Evolutionary conservation across 2,113 vertebrate species (phyloP).

Genomic region (Pyxicephalus adspersus): DNA sequence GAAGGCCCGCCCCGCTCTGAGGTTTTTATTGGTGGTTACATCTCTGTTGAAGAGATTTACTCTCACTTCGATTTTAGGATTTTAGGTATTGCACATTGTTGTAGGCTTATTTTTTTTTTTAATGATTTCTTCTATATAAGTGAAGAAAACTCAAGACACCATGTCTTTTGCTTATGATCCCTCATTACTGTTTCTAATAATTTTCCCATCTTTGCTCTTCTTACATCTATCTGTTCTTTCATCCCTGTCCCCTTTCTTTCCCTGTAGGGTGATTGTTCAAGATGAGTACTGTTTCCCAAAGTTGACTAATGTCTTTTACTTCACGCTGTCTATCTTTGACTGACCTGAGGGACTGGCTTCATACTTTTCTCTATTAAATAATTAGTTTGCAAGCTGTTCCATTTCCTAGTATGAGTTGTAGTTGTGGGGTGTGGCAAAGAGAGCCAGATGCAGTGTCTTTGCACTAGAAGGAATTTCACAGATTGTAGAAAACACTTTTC

Average conservation of each 20-base stretch:
- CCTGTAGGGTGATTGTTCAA: slow-evolving; percentile 17
- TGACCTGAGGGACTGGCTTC: slow-evolving; percentile 27
- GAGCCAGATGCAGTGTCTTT: neutral
- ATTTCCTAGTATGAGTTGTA: neutral
- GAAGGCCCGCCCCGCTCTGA: too few relatives aligned
- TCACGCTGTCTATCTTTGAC: slow-evolving; percentile 12
- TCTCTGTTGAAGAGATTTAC: too few relatives aligned
- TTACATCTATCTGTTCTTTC: neutral
- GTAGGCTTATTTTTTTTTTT: too few relatives aligned
- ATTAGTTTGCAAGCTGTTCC: slow-evolving; percentile 48
- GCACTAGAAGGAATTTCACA: neutral
- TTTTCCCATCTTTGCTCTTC: neutral
- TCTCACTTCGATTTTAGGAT: too few relatives aligned
- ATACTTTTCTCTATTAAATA: slow-evolving; percentile 36
- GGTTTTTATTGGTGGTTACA: too few relatives aligned
- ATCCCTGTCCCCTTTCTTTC: neutral
- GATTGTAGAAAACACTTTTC: neutral
- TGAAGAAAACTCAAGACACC: neutral
- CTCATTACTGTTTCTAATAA: slow-evolving; percentile 1
- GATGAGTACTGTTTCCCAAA: slow-evolving; percentile 1
- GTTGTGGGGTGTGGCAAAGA: neutral
- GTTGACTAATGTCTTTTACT: slow-evolving; percentile 32
- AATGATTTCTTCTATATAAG: too few relatives aligned
- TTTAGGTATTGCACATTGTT: too few relatives aligned
- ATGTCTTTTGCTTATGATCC: neutral